Evolutionary conservation across 2,888 invertebrate species (phyloP), one percentile per base, ranked within the genome.

Genomic region (Eupithecia vulgata): DNA sequence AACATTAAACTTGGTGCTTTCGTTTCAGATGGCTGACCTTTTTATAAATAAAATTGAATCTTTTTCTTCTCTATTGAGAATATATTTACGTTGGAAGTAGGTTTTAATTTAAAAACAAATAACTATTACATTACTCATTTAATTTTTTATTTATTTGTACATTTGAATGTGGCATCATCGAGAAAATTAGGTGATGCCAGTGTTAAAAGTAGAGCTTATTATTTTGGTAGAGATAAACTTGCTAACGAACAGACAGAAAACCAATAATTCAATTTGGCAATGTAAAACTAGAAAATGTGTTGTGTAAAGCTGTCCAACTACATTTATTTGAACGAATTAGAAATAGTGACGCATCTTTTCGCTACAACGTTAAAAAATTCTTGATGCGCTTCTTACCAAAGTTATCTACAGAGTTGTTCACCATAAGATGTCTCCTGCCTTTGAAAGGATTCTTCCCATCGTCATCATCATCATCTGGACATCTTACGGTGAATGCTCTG

Each of bases 1-100:
- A 67, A 70, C 67, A 74, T 71, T 72, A 66, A 76, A 68, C 72
- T 74, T 42, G 68, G 30, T 61, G 34, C 48, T 34, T 61, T 34
- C 34, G 34, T 17, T 61, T 61, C 17, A 17, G 34, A 61, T 17
- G 34, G 17, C 61, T 17, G 30, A 61, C 15, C 30, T 34, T 30
- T 61, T 21, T 61, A 48, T 45, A 30, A 30, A 30, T 30, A 59
- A 30, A 59, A 1, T 13, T 59, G 25, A 59, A 30, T 59, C 6
- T 52, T 21, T 52, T 52, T 30, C 13, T 59, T 30, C 15, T 59
- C 1, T 3, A 15, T 21, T 30, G 6, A 15, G 59, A 30, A 15
- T 59, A 2, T n/a, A 45, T 45, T 45, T 45, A 5, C 45, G 17
- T 45, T 45, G 15, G 17, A 1, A 42, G 5, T 42, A 42, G 13